phyloP scores from a whole-genome alignment of 2,797 vertebrate genomes.

The Spatula clypeata region DNA sequence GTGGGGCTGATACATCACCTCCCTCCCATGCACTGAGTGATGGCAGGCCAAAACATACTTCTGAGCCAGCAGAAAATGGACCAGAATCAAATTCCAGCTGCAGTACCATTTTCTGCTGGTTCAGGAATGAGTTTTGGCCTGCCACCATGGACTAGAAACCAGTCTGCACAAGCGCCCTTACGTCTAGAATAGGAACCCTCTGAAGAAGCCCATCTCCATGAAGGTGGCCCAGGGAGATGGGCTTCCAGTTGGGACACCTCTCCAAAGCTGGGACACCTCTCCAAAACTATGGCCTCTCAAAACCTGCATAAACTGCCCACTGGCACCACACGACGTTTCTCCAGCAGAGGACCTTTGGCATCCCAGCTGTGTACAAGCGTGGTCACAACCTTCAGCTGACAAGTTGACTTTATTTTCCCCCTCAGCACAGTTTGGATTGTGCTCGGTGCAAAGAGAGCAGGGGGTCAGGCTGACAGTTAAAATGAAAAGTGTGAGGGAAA shows the following conservation, averaged over 20 bases:
- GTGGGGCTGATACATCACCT: fast-evolving
- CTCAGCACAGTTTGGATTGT: not conserved
- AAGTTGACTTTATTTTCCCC: not conserved
- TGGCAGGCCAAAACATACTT: not conserved
- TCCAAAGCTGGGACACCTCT: not conserved
- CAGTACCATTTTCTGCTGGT: not conserved
- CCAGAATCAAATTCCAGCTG: not conserved
- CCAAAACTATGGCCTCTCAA: not conserved
- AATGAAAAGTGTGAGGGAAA: not conserved
- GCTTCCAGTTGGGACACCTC: not conserved
- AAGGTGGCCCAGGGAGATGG: not conserved
- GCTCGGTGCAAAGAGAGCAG: not conserved
- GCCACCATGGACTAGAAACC: not conserved
- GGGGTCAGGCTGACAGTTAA: not conserved
- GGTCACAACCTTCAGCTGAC: conserved; percentile 4
- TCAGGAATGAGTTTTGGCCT: not conserved
- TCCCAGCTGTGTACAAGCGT: not conserved
- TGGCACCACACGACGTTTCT: not conserved
- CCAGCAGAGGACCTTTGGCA: not conserved
- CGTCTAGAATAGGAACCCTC: no score
- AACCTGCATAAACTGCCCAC: not conserved
- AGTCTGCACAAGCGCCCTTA: not conserved
- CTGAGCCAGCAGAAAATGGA: not conserved
- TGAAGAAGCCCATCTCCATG: not conserved
- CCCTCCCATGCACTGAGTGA: fast-evolving